Conservation (phyloP, 1,140 invertebrate genomes). For the Melitaea cinxia region DNA sequence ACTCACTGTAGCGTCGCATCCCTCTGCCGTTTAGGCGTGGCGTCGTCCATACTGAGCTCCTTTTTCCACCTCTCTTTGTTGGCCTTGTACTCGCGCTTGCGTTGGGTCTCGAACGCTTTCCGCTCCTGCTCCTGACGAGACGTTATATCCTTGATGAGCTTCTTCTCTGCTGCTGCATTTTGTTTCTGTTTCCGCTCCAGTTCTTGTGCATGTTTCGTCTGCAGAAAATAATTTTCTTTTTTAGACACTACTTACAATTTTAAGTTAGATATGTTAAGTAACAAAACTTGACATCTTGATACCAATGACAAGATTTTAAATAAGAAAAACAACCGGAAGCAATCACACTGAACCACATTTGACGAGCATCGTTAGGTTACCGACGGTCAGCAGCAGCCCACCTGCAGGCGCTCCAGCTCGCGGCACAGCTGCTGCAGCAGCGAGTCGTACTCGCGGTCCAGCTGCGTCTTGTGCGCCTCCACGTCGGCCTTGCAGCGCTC, state of each 20-base stretch:
- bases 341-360: too few relatives aligned
- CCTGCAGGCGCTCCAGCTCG: slow-evolving; percentile 95
- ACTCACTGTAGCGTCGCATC: slow-evolving; percentile 93
- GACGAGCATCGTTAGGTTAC: too few relatives aligned
- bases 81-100: slow-evolving; percentile 98
- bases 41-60: slow-evolving; percentile 94
- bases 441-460: slow-evolving; percentile 98
- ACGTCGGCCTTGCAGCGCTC: slow-evolving; percentile 97
- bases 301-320: too few relatives aligned
- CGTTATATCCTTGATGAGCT: slow-evolving; percentile 95
- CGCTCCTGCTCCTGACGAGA: slow-evolving; percentile 94
- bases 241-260: not conserved
- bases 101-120: slow-evolving; percentile 91
- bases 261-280: not conserved
- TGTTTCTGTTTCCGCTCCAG: slow-evolving; percentile 94
- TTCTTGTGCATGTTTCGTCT: slow-evolving; percentile 93
- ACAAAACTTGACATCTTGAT: too few relatives aligned
- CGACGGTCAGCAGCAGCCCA: slow-evolving; percentile 34
- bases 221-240: not conserved
- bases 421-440: slow-evolving; percentile 94
- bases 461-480: slow-evolving; percentile 96
- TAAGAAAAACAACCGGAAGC: too few relatives aligned
- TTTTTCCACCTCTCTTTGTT: slow-evolving; percentile 98
- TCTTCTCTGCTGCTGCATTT: slow-evolving; percentile 94
- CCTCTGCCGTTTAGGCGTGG: slow-evolving; percentile 94